These are phyloP conservation scores for Pagrus major DNA, from an alignment of 2,113 vertebrate genomes.

Conservation along the genomic window DNA sequence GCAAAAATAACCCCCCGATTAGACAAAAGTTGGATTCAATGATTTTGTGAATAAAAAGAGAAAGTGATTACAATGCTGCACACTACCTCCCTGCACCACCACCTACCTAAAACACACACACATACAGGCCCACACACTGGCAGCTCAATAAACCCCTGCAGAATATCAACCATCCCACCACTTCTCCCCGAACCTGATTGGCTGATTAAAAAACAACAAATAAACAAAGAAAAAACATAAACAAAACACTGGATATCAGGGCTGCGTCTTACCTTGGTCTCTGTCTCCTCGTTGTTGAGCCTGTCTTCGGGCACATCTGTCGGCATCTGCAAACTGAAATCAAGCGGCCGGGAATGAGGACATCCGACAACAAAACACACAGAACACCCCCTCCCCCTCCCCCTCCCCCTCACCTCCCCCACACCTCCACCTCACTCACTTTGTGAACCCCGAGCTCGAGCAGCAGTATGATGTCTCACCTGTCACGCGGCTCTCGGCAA, in stretches of 20 bases:
- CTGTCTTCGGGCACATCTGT: conserved; percentile 80
- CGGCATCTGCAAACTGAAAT: conserved; percentile 79
- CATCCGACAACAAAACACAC: conserved; percentile 30
- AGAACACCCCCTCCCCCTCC: neutral
- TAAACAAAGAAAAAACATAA: no score
- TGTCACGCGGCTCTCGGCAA: conserved; percentile 72
- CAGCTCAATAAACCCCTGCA: neutral
- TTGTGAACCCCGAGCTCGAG: conserved; percentile 25
- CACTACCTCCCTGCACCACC: no score
- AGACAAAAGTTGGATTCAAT: no score
- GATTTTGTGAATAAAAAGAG: no score
- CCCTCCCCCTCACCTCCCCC: neutral
- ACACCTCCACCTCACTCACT: conserved; percentile 34
- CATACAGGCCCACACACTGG: neutral
- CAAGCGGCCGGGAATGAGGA: conserved; percentile 44
- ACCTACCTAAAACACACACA: no score
- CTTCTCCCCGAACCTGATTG: neutral
- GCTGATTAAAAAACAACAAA: no score
- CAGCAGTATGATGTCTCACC: conserved; percentile 70
- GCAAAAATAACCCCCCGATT: no score
- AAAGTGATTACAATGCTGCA: no score
- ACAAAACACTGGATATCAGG: no score
- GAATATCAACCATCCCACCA: conserved; percentile 3
- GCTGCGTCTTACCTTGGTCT: conserved; percentile 61
- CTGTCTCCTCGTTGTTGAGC: conserved; percentile 67